A percentile compares a stretch with the other conserved stretches of the same genome.
Conservation (phyloP, 2,888 invertebrate species). For the Temnothorax rugatulus region DNA sequence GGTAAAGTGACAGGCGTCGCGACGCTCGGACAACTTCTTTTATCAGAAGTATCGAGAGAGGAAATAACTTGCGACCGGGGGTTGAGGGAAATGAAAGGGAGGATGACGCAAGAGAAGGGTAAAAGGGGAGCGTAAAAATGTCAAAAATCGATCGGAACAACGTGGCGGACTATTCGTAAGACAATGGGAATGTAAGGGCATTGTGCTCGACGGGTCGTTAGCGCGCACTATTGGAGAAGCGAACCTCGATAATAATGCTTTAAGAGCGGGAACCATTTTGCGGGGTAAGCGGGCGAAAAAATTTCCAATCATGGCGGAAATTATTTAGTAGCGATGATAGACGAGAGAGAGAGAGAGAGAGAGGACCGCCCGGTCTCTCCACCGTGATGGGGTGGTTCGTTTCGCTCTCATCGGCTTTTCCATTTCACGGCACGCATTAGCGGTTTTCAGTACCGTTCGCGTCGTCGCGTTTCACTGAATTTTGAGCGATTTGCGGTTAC, state of each 20-base stretch:
- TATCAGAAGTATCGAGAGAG: constrained; percentile 48
- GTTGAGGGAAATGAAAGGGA: constrained; percentile 5
- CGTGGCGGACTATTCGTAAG: constrained; percentile 13
- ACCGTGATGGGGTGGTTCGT: constrained; percentile 16
- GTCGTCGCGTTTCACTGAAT: constrained; percentile 32
- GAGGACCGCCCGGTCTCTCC: constrained; percentile 12
- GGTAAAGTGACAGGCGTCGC: constrained; percentile 56
- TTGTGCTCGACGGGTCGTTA: constrained; percentile 44
- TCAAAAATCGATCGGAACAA: constrained; percentile 45
- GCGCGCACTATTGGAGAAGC: constrained; percentile 18
- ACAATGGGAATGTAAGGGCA: constrained; percentile 40
- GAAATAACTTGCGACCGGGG: constrained; percentile 44
- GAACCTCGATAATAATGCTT: constrained; percentile 37
- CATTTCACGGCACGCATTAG: constrained; percentile 48
- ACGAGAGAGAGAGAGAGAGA: neutral
- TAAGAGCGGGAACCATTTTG: constrained; percentile 41
- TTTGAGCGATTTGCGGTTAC: constrained; percentile 47
- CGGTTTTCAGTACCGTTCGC: constrained; percentile 42
- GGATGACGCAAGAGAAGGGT: neutral
- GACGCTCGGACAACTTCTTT: constrained; percentile 36
- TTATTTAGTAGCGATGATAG: constrained; percentile 50
- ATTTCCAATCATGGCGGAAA: constrained; percentile 50
- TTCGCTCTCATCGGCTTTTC: constrained; percentile 45
- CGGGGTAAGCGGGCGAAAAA: constrained; percentile 41
- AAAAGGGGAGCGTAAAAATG: constrained; percentile 16